Evolutionary conservation across 2,113 vertebrate species (phyloP), one percentile per base, ranked within the genome.

Genomic region (Paralichthys olivaceus): DNA sequence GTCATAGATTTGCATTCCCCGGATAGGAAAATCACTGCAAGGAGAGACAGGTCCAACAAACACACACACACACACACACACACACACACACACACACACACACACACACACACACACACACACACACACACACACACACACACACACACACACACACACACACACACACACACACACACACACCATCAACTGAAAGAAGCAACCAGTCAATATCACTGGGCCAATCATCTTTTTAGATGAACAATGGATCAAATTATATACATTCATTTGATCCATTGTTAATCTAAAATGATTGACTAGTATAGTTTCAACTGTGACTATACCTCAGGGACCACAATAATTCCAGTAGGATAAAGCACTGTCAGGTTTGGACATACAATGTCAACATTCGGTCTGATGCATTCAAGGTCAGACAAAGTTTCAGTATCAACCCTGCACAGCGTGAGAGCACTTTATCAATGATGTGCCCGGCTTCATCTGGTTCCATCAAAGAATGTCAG

Each of bases 1-100:
- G 0, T 99, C 97, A 0, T 99, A 99, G 87, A 99, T 96, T 94
- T 99, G 97, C 67, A 99, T 95, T 5, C 98, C 98, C 23, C 98
- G 95, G 75, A 98, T 96, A 0, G 98, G 98, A 71, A 98, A 99
- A 75, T 98, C 94, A 84, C 97, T 99, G 25, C 60, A 89, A 81
- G 0, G 43, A 70, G 56, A 84, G 26, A 88, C 45, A 75, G 4
- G 78, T 5, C 32, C 32, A 7, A 34, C 29, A 32, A 15, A 13
- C 37, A 13, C 37, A 40, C 15, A 76, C n/a, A 75, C 11, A 77
- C 11, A 58, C 28, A 67, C 67, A 73, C 22, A 28, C 26, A 32
- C 29, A 32, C 6, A 32, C 29, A 32, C 29, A 32, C 29, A 32
- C 29, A 32, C 29, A 37, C 28, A 32, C 14, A 5, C 45, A 47